Conservation (phyloP, 2,888 invertebrate genomes). For the Blera fallax region DNA sequence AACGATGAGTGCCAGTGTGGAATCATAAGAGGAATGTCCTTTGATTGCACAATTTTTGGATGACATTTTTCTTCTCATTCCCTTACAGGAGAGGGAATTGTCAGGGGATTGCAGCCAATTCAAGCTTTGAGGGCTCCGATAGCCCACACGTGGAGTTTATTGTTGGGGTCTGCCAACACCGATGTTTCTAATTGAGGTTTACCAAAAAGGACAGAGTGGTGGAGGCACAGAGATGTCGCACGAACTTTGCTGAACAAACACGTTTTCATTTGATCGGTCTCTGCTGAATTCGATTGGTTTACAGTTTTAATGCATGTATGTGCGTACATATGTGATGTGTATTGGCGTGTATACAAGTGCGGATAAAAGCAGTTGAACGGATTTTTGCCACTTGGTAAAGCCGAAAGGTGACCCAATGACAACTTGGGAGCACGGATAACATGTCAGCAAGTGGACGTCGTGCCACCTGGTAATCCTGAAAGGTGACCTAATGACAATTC, state of each 20-base stretch:
- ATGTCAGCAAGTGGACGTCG: no score
- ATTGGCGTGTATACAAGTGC: no score
- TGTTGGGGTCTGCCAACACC: slow-evolving; percentile 27
- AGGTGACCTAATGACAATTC: no score
- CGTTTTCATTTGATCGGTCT: slow-evolving; percentile 15
- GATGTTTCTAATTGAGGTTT: slow-evolving; percentile 27
- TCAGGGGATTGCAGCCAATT: slow-evolving; percentile 9
- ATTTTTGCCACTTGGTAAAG: no score
- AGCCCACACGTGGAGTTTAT: slow-evolving; percentile 52
- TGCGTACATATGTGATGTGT: no score
- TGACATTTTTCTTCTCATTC: slow-evolving; percentile 22
- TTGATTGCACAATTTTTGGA: slow-evolving; percentile 54
- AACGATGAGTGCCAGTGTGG: slow-evolving; percentile 57
- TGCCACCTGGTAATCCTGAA: no score
- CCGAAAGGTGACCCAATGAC: no score
- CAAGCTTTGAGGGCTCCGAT: slow-evolving; percentile 2
- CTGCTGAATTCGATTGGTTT: not conserved
- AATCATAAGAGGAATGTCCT: slow-evolving; percentile 65
- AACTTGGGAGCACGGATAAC: no score
- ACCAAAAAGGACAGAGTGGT: not conserved
- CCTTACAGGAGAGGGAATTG: slow-evolving; percentile 1
- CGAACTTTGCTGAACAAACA: not conserved
- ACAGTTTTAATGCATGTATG: no score
- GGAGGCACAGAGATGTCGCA: not conserved
- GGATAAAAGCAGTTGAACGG: no score